Evolutionary conservation across 2,888 invertebrate genomes (phyloP).

Genomic region (Heliconius sara): DNA sequence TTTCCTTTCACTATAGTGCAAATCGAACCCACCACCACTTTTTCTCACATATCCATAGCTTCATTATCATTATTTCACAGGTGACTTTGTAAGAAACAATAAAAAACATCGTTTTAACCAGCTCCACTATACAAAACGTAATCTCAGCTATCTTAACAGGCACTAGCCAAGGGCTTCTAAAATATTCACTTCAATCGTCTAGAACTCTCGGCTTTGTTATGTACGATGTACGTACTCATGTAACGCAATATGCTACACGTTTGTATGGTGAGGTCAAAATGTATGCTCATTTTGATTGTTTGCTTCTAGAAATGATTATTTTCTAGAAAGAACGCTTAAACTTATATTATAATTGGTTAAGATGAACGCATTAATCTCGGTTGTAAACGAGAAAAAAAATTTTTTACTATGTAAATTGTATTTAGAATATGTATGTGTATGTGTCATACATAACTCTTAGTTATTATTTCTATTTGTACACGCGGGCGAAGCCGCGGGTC

Average conservation of each 20-base stretch:
- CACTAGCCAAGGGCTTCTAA: constrained; percentile 6
- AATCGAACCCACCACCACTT: not conserved
- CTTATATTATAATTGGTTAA: too few species aligned
- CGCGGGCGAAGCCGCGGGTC: too few species aligned
- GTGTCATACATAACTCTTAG: too few species aligned
- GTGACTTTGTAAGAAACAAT: not conserved
- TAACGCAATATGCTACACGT: not conserved
- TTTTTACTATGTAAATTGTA: too few species aligned
- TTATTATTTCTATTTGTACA: too few species aligned
- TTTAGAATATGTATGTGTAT: too few species aligned
- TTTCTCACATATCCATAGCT: not conserved
- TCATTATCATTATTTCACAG: too few species aligned
- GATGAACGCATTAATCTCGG: too few species aligned
- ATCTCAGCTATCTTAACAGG: constrained; percentile 2
- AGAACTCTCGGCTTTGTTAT: constrained; percentile 6
- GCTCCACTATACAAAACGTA: not conserved
- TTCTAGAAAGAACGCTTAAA: not conserved
- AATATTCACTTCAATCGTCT: constrained; percentile 17
- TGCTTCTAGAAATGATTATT: not conserved
- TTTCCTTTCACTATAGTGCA: not conserved
- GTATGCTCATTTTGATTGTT: not conserved
- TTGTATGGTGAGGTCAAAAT: not conserved
- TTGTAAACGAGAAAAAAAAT: too few species aligned
- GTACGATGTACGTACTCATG: not conserved
- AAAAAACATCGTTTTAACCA: not conserved